Evolutionary conservation across 1,140 invertebrate genomes (phyloP), one percentile per base, ranked within the genome.

Genomic region (Acromyrmex heyeri): DNA sequence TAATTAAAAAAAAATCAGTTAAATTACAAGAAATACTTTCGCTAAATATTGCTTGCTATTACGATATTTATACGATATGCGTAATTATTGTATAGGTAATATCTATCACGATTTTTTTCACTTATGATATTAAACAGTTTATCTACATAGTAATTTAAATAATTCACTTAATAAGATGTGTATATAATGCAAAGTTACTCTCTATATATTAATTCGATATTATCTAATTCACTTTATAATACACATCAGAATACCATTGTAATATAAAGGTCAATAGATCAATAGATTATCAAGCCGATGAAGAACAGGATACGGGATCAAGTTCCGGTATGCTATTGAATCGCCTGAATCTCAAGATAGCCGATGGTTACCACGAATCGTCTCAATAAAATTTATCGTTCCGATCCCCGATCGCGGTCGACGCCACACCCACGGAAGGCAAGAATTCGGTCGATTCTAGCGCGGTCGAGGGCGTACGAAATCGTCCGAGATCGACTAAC

Each of bases 361-460:
- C 8, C 30, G 38, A 24, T 50, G 55, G 79, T 75, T 83, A 83
- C 69, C 38, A 62, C 62, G 69, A 83, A 83, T 83, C 79, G 79
- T 83, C 79, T 61, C 67, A 61, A 69, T 48, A 50, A 85, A 87
- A 88, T 88, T 88, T 87, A 88, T 88, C 86, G 78, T 27, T 24
- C 30, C 64, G 44, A 24, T 70, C 44, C 61, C 2, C 57, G 67
- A 82, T 67, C 65, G 69, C 67, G 55, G 72, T 12, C 59, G 78
- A 57, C 30, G 78, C 87, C 87, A 73, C 87, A 87, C 72, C 69
- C 38, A 59, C 64, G 30, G 48, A 30, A 67, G 44, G 18, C 55
- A 57, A 50, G 87, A 88, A 88, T 86, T 88, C 87, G 87, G 69
- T 82, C 76, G 59, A 86, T 79, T 76, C 69, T 83, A 83, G 67